phyloP scores from a whole-genome alignment of 2,888 invertebrate species.

The Netelia inedita region DNA sequence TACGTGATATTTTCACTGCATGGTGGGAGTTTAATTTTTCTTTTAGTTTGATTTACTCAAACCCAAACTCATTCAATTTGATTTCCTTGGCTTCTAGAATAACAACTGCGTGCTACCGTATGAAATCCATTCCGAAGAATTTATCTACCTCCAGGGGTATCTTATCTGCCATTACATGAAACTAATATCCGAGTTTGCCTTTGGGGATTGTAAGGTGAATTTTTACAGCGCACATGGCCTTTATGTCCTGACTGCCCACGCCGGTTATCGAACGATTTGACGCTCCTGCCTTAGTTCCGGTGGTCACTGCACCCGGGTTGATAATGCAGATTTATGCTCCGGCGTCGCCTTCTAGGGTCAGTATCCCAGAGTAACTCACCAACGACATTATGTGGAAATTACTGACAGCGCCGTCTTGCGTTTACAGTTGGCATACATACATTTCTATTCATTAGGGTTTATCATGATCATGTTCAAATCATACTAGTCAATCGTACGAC shows the following conservation, averaged over 20 bases:
- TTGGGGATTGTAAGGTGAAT: not conserved
- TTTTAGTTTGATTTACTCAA: too few relatives aligned
- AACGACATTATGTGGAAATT: not conserved
- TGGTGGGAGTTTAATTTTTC: too few relatives aligned
- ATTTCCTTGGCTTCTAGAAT: not conserved
- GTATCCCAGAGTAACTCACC: not conserved
- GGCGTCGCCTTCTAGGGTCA: not conserved
- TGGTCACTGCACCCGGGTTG: too few relatives aligned
- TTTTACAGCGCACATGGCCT: not conserved
- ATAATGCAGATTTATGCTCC: too few relatives aligned
- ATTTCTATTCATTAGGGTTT: too few relatives aligned
- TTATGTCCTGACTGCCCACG: not conserved
- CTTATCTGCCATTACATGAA: not conserved
- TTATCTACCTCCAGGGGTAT: not conserved
- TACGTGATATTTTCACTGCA: too few relatives aligned
- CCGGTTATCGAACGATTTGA: not conserved
- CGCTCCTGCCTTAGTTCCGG: not conserved
- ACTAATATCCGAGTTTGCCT: not conserved
- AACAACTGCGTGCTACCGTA: not conserved
- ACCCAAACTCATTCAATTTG: not conserved
- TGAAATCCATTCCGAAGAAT: constrained; percentile 14
- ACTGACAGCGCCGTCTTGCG: too few relatives aligned
- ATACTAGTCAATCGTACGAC: too few relatives aligned
- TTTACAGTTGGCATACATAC: too few relatives aligned
- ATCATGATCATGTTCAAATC: too few relatives aligned